Percentiles rank a stretch among this genome's conserved stretches.
phyloP scores from a whole-genome alignment of 2,113 vertebrate species.

The Chlamydotis undulata region DNA sequence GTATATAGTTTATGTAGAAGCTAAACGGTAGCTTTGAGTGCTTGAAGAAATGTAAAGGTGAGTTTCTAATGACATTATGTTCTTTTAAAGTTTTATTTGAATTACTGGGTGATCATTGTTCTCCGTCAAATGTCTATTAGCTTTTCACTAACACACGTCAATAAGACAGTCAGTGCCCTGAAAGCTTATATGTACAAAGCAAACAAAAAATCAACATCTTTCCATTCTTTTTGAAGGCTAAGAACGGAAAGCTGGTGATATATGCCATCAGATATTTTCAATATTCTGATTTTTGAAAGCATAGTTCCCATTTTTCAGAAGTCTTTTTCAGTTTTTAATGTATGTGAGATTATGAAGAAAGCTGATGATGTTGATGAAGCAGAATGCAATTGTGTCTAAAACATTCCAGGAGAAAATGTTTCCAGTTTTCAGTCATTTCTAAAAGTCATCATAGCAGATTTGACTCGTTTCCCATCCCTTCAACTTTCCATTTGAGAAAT shows the following conservation, averaged over 20 bases:
- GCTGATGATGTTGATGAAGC: neutral
- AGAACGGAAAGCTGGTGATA: neutral
- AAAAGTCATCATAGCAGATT: neutral
- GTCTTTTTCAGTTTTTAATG: neutral
- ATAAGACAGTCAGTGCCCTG: neutral
- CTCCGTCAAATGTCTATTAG: neutral
- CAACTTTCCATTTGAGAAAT: conserved; percentile 11
- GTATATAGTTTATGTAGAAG: neutral
- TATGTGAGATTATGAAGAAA: neutral
- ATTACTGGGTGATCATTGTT: neutral
- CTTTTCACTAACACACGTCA: neutral
- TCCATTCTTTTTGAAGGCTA: neutral
- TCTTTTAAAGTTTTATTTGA: neutral
- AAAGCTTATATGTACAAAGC: neutral
- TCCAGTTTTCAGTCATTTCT: neutral
- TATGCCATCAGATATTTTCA: neutral
- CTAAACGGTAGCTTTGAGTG: neutral
- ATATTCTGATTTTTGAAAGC: neutral
- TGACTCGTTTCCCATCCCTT: neutral
- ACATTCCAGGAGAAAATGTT: neutral
- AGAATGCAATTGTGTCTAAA: neutral
- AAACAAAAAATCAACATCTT: neutral
- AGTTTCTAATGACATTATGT: neutral
- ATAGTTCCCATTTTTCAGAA: neutral
- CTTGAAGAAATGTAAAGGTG: neutral